phyloP scores from a whole-genome alignment of 2,888 invertebrate genomes.

The Notodonta ziczac region DNA sequence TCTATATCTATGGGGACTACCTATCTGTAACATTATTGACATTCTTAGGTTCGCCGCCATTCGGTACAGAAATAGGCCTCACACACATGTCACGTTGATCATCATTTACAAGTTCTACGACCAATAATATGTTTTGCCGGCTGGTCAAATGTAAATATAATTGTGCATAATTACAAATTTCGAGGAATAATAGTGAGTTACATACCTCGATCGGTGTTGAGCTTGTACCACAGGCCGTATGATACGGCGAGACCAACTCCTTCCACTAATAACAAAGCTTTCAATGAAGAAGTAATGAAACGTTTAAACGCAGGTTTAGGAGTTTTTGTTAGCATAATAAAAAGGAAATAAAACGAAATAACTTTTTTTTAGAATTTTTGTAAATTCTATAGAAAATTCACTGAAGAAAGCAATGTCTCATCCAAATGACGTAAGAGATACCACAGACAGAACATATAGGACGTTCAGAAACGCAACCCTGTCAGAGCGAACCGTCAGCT shows the following conservation, averaged over 20 bases:
- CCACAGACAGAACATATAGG: no score
- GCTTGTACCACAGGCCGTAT: conserved; percentile 87
- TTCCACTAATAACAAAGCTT: conserved; percentile 85
- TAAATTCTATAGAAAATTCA: conserved; percentile 18
- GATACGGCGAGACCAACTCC: conserved; percentile 83
- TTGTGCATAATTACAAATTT: background rate
- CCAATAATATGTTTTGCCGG: background rate
- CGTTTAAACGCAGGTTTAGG: conserved; percentile 83
- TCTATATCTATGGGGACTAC: no score
- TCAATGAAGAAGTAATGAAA: conserved; percentile 81
- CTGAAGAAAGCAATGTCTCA: conserved; percentile 35
- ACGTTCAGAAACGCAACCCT: no score
- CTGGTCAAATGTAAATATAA: background rate
- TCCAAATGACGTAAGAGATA: conserved; percentile 2
- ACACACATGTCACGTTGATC: background rate
- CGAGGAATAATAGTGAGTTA: background rate
- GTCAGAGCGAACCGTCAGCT: no score
- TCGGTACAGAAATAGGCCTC: background rate
- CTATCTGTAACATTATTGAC: no score
- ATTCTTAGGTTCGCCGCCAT: no score
- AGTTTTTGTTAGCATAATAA: conserved; percentile 87
- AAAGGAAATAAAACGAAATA: conserved; percentile 21
- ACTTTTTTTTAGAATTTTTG: conserved; percentile 12
- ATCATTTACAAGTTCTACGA: background rate
- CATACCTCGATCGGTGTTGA: conserved; percentile 89